Conservation (phyloP, 2,888 invertebrate species). For the Callyntrura guangdongensis region DNA sequence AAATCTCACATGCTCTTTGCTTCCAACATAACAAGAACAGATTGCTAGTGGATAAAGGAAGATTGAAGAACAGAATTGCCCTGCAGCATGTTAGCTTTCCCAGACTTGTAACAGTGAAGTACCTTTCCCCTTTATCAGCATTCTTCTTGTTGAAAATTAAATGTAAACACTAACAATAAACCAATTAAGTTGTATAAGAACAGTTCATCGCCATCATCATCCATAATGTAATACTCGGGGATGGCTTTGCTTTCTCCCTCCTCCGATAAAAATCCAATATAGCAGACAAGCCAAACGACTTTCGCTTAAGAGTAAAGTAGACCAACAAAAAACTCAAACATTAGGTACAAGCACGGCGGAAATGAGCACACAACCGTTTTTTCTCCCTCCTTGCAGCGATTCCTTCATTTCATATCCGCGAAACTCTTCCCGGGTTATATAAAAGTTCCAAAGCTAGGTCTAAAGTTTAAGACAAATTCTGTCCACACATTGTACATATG, state of each 20-base stretch:
- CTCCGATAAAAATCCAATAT: background rate
- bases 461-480: background rate
- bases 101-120: background rate
- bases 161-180: constrained; percentile 22
- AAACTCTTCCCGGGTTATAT: background rate
- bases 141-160: constrained; percentile 1
- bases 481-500: background rate
- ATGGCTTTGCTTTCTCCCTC: background rate
- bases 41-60: no score
- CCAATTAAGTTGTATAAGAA: background rate
- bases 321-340: constrained; percentile 6
- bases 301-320: background rate
- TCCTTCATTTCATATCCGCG: background rate
- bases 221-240: background rate
- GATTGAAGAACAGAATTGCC: no score
- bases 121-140: background rate
- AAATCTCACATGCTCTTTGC: no score
- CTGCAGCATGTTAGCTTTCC: background rate
- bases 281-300: background rate
- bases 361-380: constrained; percentile 10
- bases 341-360: background rate
- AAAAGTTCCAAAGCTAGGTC: background rate
- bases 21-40: no score
- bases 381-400: background rate
- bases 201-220: no score